A percentile compares a stretch with the other conserved stretches of the same genome.
These are phyloP conservation scores for Podarcis siculus DNA, from an alignment of 2,797 vertebrate genomes.

Conservation along the genomic window DNA sequence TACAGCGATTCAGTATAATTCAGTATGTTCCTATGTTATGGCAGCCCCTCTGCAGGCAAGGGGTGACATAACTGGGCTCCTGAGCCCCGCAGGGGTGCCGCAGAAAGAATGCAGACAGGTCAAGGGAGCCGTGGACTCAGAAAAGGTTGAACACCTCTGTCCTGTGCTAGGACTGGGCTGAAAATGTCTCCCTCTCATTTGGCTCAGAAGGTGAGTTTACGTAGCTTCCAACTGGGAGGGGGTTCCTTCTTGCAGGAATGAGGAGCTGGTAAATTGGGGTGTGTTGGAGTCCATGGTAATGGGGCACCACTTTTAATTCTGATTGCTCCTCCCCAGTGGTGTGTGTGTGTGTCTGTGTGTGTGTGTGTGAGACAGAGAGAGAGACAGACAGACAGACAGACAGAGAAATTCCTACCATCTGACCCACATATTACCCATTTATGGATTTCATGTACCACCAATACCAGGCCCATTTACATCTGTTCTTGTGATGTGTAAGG, in stretches of 20 bases:
- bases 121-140: too few relatives aligned
- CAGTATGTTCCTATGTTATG: neutral
- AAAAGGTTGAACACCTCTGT: too few relatives aligned
- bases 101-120: too few relatives aligned
- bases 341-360: too few relatives aligned
- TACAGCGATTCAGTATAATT: too few relatives aligned
- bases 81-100: too few relatives aligned
- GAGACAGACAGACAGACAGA: too few relatives aligned
- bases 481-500: neutral
- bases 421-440: neutral
- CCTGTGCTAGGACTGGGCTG: neutral
- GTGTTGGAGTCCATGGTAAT: neutral
- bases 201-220: neutral
- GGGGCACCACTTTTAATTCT: neutral
- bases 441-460: neutral
- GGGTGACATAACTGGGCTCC: too few relatives aligned
- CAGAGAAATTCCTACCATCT: too few relatives aligned
- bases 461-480: neutral
- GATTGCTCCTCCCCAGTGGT: neutral
- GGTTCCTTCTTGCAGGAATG: neutral
- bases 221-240: neutral
- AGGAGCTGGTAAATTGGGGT: neutral
- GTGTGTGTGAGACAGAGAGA: too few relatives aligned
- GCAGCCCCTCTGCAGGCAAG: neutral
- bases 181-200: neutral